Conservation (phyloP, 2,888 invertebrate genomes). For the Tachina grossa region DNA sequence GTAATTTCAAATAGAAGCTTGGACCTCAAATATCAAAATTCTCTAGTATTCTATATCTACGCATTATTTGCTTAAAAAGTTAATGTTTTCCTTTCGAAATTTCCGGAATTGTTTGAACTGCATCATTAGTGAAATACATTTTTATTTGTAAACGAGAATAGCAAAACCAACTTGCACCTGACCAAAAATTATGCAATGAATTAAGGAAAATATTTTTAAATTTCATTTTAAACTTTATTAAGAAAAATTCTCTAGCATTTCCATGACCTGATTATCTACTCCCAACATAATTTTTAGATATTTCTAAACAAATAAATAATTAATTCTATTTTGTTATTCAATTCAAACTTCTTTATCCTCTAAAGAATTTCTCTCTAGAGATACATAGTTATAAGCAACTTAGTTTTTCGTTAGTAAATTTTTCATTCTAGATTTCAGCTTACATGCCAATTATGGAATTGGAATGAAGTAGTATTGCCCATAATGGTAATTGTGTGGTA, state of each 20-base stretch:
- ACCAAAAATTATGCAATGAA: too few species aligned
- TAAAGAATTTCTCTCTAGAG: conserved; percentile 65
- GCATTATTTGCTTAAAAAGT: too few species aligned
- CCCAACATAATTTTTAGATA: background rate
- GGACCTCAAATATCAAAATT: too few species aligned
- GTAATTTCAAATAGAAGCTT: too few species aligned
- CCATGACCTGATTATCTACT: conserved; percentile 40
- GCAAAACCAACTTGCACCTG: too few species aligned
- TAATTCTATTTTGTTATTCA: conserved; percentile 22
- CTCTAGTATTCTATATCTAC: too few species aligned
- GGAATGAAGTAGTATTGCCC: conserved; percentile 65
- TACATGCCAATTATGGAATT: conserved; percentile 56
- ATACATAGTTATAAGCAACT: conserved; percentile 21
- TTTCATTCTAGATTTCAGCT: conserved; percentile 42
- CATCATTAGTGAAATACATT: too few species aligned
- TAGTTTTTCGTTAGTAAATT: conserved; percentile 29
- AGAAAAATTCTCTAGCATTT: conserved; percentile 31
- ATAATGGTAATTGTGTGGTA: conserved; percentile 63
- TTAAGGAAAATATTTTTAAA: too few species aligned
- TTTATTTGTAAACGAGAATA: too few species aligned
- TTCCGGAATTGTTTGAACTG: too few species aligned
- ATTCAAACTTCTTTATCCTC: conserved; percentile 52
- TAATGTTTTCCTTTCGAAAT: too few species aligned
- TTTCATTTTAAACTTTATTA: background rate
- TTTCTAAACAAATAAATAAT: background rate